Percentiles rank a stretch among this genome's conserved stretches.
These are phyloP conservation scores for Spodoptera littoralis DNA, from an alignment of 2,888 invertebrate species.

Conservation along the genomic window DNA sequence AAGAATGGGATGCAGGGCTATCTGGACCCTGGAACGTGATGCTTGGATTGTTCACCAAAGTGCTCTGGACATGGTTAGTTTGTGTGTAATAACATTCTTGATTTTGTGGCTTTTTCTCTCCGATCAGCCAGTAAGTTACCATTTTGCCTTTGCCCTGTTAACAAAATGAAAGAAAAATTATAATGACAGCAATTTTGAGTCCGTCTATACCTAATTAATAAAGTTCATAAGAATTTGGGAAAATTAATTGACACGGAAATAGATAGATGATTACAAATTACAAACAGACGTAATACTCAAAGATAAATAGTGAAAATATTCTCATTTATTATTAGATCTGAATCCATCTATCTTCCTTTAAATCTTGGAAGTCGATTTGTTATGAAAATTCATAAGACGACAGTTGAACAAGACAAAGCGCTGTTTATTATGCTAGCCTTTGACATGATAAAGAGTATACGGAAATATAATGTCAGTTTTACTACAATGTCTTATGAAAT, in stretches of 20 bases:
- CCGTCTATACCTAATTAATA: too few species aligned
- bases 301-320: slow-evolving; percentile 34
- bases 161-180: slow-evolving; percentile 26
- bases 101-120: slow-evolving; percentile 88
- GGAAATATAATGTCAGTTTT: slow-evolving; percentile 1
- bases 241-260: slow-evolving; percentile 1
- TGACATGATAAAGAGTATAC: slow-evolving; percentile 19
- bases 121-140: slow-evolving; percentile 96
- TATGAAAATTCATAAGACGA: slow-evolving; percentile 38
- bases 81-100: slow-evolving; percentile 60
- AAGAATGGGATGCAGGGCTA: slow-evolving; percentile 82
- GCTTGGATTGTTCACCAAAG: slow-evolving; percentile 76
- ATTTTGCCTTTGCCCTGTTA: slow-evolving; percentile 95
- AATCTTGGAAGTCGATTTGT: slow-evolving; percentile 20
- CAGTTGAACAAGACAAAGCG: slow-evolving; percentile 25
- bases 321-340: slow-evolving; percentile 26
- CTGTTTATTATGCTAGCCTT: slow-evolving; percentile 21
- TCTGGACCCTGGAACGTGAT: slow-evolving; percentile 86
- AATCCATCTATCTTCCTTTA: slow-evolving; percentile 31
- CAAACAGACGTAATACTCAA: slow-evolving; percentile 4
- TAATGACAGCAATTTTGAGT: too few species aligned
- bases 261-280: slow-evolving; percentile 9
- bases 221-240: too few species aligned
- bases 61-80: slow-evolving; percentile 62
- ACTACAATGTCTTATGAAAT: neutral